Conservation (phyloP, 2,888 invertebrate species). For the Mythimna loreyi region DNA sequence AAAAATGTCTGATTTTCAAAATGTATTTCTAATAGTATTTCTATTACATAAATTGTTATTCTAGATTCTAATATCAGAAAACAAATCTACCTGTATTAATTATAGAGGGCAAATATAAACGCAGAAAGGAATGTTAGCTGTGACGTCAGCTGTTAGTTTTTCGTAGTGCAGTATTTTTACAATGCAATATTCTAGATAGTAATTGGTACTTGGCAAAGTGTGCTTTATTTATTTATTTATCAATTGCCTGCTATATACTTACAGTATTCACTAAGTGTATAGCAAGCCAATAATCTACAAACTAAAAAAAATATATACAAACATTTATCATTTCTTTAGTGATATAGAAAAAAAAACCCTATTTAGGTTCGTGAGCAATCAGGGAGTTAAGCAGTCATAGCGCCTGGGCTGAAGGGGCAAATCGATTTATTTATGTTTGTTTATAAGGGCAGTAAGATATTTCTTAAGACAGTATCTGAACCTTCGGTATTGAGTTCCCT, state of each 20-base stretch:
- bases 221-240: too few species aligned
- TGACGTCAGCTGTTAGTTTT: constrained; percentile 29
- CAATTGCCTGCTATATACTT: too few species aligned
- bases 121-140: constrained; percentile 19
- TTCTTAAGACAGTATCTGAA: neutral
- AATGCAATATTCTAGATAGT: constrained; percentile 24
- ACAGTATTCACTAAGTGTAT: too few species aligned
- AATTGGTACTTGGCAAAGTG: constrained; percentile 2
- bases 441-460: neutral
- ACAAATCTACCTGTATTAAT: constrained; percentile 7
- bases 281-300: too few species aligned
- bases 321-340: too few species aligned
- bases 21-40: neutral
- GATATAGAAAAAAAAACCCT: too few species aligned
- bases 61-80: constrained; percentile 20
- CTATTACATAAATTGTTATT: neutral
- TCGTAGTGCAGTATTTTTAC: constrained; percentile 25
- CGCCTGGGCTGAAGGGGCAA: too few species aligned
- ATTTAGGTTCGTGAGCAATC: too few species aligned
- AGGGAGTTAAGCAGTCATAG: too few species aligned
- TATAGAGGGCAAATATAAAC: constrained; percentile 16
- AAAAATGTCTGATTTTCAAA: too few species aligned
- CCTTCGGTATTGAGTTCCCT: constrained; percentile 1
- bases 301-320: too few species aligned
- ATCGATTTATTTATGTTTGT: too few species aligned